These are phyloP conservation scores for Trachelus troglodyta DNA, from an alignment of 2,888 invertebrate species.

Conservation along the genomic window DNA sequence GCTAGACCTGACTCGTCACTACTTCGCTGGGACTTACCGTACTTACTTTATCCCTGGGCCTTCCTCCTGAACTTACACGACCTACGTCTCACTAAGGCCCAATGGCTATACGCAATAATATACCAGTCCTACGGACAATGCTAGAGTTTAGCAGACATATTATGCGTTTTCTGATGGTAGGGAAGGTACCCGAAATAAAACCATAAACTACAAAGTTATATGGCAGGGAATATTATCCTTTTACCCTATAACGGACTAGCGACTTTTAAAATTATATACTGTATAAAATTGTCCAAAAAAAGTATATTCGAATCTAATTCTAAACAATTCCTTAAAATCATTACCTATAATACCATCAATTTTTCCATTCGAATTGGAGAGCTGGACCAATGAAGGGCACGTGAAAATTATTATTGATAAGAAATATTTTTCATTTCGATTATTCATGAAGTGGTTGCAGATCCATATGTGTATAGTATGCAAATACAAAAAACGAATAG, in stretches of 20 bases:
- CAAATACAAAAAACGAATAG: background rate
- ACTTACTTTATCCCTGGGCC: background rate
- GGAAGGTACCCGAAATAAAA: conserved; percentile 56
- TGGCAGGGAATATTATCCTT: conserved; percentile 35
- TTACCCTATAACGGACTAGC: conserved; percentile 40
- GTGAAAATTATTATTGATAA: background rate
- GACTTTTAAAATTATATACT: background rate
- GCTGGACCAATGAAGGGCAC: background rate
- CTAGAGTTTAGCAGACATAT: conserved; percentile 52
- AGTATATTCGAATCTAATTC: too few species aligned
- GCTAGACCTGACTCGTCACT: background rate
- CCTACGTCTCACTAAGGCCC: conserved; percentile 31
- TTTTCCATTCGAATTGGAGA: background rate
- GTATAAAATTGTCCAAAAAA: background rate
- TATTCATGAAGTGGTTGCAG: background rate
- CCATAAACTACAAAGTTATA: conserved; percentile 52
- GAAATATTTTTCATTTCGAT: background rate
- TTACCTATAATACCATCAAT: background rate
- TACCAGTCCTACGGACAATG: conserved; percentile 60
- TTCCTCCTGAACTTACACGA: background rate
- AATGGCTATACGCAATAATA: conserved; percentile 44
- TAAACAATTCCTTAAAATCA: background rate
- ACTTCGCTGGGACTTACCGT: background rate
- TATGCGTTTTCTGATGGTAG: conserved; percentile 47
- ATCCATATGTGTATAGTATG: background rate